Base-by-base conservation (phyloP, 2,113 vertebrate genomes). In the Ovis canadensis region DNA sequence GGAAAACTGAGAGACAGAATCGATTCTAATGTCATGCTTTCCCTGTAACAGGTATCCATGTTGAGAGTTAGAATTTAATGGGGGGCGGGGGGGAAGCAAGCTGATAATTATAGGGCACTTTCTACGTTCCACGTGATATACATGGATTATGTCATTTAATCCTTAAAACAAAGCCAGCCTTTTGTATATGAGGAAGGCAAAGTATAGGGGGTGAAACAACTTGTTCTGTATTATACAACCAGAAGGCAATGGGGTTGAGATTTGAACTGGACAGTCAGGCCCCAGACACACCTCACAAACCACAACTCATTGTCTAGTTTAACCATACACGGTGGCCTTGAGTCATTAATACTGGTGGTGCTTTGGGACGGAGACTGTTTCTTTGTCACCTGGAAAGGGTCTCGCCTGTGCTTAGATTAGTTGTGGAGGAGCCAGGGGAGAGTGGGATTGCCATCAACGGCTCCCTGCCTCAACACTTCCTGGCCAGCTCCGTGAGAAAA, bases 131-230 rank as follows among this genome's bases (percentile, higher is more conserved):
- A 90, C 1, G 0, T 84, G 31, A 67, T 93, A 48, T 27, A 83
- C 43, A 67, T 83, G 74, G 67, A 91, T 97, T 93, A 57, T 82
- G 71, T 86, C 43, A 90, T 86, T 96, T 90, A 93, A 96, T 96
- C 71, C 82, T 93, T 81, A 92, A 96, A 93, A 95, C n/a, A 94
- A 97, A 94, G 50, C 40, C 80, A 92, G 90, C 57, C 33, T 91
- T 92, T 81, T 90, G 80, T 88, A n/a, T 23, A 59, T 84, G 50
- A 55, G 33, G 36, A 67, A 95, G 78, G 12, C 33, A 91, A 55
- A 29, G 12, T 71, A 55, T 77, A 92, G 45, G n/a, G 62, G 40
- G 14, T 25, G n/a, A 96, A 84, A 27, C 48, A 88, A 77, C 74
- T n/a, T 87, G 60, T 80, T 96, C 86, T 80, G 29, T 67, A 31